These are phyloP conservation scores for Eupsilia transversa DNA, from an alignment of 2,888 invertebrate species.

Conservation along the genomic window DNA sequence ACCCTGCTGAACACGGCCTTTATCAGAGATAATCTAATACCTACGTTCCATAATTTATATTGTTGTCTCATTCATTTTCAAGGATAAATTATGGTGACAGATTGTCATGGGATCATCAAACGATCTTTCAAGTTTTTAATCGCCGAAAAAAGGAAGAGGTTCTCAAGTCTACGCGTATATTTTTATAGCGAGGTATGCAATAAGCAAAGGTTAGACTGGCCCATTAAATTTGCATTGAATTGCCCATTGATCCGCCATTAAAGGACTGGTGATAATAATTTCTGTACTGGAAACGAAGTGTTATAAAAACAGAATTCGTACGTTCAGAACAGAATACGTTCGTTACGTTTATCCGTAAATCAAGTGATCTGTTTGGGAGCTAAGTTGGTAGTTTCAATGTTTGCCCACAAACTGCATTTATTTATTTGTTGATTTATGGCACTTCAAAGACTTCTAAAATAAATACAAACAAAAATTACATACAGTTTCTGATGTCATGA, in stretches of 20 bases:
- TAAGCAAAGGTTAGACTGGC: conserved; percentile 7
- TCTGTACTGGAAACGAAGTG: conserved; percentile 12
- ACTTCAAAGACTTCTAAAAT: too few species aligned
- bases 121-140: conserved; percentile 17
- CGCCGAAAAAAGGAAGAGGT: not conserved
- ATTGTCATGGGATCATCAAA: too few species aligned
- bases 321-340: too few species aligned
- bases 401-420: not conserved
- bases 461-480: too few species aligned
- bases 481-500: too few species aligned
- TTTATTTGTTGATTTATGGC: too few species aligned
- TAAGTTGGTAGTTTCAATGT: not conserved
- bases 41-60: conserved; percentile 9
- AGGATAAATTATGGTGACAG: conserved; percentile 21
- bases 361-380: not conserved
- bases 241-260: conserved; percentile 36
- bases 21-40: not conserved
- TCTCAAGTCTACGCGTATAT: not conserved
- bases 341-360: conserved; percentile 7
- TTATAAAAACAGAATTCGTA: conserved; percentile 21
- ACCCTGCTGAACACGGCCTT: not conserved
- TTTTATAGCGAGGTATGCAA: conserved; percentile 26
- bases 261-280: conserved; percentile 27
- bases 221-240: conserved; percentile 58
- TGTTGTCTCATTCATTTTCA: conserved; percentile 1